These are phyloP conservation scores for Actenoides lindsayi DNA, from an alignment of 2,113 vertebrate species.

Conservation along the genomic window DNA sequence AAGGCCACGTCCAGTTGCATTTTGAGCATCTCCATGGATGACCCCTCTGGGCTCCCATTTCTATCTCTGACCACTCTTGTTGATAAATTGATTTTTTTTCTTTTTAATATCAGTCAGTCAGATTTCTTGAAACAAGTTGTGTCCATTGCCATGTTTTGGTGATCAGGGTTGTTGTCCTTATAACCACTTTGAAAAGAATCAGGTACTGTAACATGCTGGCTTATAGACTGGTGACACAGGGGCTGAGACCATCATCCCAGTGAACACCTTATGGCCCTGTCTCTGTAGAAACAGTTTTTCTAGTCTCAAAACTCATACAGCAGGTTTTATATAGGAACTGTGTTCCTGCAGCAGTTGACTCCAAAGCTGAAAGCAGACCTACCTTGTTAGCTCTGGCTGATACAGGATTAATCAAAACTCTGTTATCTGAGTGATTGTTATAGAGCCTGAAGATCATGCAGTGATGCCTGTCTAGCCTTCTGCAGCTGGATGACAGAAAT, in stretches of 20 bases:
- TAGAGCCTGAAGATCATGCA: not conserved
- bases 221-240: not conserved
- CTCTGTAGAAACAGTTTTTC: not conserved
- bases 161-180: not conserved
- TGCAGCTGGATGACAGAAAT: not conserved
- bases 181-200: not conserved
- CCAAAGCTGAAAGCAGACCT: not conserved
- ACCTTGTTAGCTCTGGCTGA: not conserved
- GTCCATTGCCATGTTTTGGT: not conserved
- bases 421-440: accelerated
- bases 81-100: not conserved
- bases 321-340: not conserved
- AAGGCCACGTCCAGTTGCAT: not conserved
- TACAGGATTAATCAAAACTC: not conserved
- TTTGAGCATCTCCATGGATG: not conserved
- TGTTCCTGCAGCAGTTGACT: not conserved
- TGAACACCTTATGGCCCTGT: not conserved
- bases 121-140: not conserved
- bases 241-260: not conserved
- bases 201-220: accelerated
- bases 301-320: not conserved
- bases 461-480: not conserved
- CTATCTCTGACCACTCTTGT: accelerated
- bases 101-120: not conserved
- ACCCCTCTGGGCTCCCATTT: not conserved